phyloP scores from a whole-genome alignment of 2,797 vertebrate species.

The Cephalopachus bancanus region DNA sequence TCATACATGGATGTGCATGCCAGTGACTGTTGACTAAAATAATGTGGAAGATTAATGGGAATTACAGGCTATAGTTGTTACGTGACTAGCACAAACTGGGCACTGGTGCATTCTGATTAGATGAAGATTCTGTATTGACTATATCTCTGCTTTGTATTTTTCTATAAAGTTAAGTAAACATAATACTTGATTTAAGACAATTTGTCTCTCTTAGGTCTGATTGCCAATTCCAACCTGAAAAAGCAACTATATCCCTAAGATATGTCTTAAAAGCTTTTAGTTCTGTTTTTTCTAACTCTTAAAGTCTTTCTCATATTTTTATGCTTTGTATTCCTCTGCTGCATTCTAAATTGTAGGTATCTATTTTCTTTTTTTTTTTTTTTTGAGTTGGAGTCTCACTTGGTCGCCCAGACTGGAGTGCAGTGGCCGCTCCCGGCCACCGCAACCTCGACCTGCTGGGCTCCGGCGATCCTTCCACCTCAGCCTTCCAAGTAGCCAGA shows the following conservation, averaged over 20 bases:
- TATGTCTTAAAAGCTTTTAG: background rate
- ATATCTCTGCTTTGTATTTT: background rate
- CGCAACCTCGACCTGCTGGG: too few relatives aligned
- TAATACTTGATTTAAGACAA: background rate
- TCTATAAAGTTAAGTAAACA: background rate
- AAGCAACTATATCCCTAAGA: background rate
- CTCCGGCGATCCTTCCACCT: too few relatives aligned
- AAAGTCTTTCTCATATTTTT: background rate
- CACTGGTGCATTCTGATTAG: background rate
- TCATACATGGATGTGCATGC: rapidly evolving
- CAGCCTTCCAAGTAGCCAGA: too few relatives aligned
- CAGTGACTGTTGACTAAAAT: background rate
- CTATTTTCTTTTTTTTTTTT: too few relatives aligned
- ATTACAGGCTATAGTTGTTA: background rate
- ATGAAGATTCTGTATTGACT: background rate
- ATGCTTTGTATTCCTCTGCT: background rate
- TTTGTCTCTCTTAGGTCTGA: background rate
- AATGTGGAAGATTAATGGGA: background rate
- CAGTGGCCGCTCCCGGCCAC: too few relatives aligned
- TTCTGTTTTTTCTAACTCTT: background rate
- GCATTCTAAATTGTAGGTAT: background rate
- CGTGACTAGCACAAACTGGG: background rate
- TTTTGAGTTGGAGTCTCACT: too few relatives aligned
- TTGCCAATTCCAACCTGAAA: background rate
- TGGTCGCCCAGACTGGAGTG: too few relatives aligned